phyloP scores from a whole-genome alignment of 1,140 invertebrate species.

The Druon quercuslanigerum region DNA sequence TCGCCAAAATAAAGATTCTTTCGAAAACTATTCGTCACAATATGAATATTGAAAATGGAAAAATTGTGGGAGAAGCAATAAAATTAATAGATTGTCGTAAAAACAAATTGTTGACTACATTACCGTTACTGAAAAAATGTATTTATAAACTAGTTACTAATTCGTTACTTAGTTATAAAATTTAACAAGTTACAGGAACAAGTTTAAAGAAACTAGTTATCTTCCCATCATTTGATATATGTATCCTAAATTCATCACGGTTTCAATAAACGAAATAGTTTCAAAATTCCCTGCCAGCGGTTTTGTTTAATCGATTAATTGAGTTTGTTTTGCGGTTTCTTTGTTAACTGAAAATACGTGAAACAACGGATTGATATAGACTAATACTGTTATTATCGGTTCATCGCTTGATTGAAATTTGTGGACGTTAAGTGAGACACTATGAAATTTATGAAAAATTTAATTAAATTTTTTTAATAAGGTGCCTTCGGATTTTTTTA shows the following conservation, averaged over 20 bases:
- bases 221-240: background rate
- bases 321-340: background rate
- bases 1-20: too few species aligned
- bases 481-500: background rate
- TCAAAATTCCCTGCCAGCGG: background rate
- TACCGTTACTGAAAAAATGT: too few species aligned
- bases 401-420: slow-evolving; percentile 2
- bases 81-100: too few species aligned
- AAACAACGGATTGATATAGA: background rate
- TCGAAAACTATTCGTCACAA: too few species aligned
- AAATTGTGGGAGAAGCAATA: too few species aligned
- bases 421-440: background rate
- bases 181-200: too few species aligned
- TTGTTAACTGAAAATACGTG: background rate
- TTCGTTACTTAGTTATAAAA: too few species aligned
- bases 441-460: background rate
- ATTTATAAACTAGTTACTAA: too few species aligned
- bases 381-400: background rate
- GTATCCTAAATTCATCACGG: background rate
- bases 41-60: too few species aligned
- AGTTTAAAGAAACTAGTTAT: too few species aligned
- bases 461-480: background rate
- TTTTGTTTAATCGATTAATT: background rate
- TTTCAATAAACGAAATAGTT: background rate
- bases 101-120: too few species aligned